phyloP scores from a whole-genome alignment of 2,797 vertebrate species.

The Fistularia commersonii region DNA sequence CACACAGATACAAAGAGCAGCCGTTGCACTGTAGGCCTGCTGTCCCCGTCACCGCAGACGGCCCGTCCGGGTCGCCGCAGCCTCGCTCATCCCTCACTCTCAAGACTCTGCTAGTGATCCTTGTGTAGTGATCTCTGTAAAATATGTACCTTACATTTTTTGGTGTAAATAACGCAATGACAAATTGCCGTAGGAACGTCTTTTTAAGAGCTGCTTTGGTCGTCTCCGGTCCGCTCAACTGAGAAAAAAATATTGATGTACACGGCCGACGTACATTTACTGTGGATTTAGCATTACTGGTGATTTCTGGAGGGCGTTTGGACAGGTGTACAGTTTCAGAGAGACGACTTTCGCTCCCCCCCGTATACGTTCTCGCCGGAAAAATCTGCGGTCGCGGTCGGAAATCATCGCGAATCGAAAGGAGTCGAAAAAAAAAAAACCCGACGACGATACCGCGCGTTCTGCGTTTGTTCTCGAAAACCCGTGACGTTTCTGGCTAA shows the following conservation, averaged over 20 bases:
- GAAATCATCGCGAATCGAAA: constrained; percentile 35
- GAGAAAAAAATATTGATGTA: constrained; percentile 19
- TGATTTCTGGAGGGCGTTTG: constrained; percentile 47
- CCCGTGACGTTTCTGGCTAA: constrained; percentile 51
- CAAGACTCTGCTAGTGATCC: constrained; percentile 68
- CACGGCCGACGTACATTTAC: constrained; percentile 42
- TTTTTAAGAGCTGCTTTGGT: constrained; percentile 67
- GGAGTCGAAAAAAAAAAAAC: background rate
- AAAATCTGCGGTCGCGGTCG: constrained; percentile 35
- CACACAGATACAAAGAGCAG: constrained; percentile 25
- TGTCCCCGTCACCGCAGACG: constrained; percentile 25
- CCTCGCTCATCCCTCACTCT: constrained; percentile 32
- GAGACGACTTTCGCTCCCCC: constrained; percentile 41
- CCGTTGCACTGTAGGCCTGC: constrained; percentile 57
- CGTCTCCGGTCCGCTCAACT: constrained; percentile 44
- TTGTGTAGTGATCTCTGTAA: constrained; percentile 77
- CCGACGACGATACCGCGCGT: constrained; percentile 34
- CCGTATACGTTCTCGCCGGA: constrained; percentile 57
- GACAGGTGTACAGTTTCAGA: constrained; percentile 63
- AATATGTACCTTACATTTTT: constrained; percentile 67
- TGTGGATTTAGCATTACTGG: constrained; percentile 49
- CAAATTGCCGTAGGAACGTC: constrained; percentile 48
- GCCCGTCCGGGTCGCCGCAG: constrained; percentile 37
- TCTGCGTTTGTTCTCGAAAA: constrained; percentile 36
- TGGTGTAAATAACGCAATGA: constrained; percentile 74